phyloP scores from a whole-genome alignment of 1,140 invertebrate genomes.

The Drosophila cardini region DNA sequence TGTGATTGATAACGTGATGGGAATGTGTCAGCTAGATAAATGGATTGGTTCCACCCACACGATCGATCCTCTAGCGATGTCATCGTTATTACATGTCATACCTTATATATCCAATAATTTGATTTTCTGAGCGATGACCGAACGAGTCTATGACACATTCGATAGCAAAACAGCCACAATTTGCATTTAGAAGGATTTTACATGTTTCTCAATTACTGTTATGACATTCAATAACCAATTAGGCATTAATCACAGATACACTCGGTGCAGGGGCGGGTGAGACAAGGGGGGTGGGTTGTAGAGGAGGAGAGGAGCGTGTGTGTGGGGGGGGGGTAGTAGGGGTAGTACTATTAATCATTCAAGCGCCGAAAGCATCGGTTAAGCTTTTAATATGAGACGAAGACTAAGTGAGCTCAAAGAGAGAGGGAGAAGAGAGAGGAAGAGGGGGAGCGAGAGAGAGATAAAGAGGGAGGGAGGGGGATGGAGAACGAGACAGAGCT shows the following conservation, averaged over 20 bases:
- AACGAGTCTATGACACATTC: conserved; percentile 52
- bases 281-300: conserved; percentile 1
- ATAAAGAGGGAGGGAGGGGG: conserved; percentile 2
- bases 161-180: conserved; percentile 14
- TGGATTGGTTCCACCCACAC: conserved; percentile 2
- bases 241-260: conserved; percentile 72
- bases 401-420: conserved; percentile 2
- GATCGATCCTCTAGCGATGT: conserved; percentile 1
- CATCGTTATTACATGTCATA: conserved; percentile 24
- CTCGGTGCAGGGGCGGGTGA: conserved; percentile 30
- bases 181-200: conserved; percentile 75
- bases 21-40: conserved; percentile 12
- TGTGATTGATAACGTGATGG: conserved; percentile 15
- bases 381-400: conserved; percentile 65
- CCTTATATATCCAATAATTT: conserved; percentile 8
- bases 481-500: neutral
- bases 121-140: conserved; percentile 39
- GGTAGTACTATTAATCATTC: conserved; percentile 34
- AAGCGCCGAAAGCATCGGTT: conserved; percentile 55
- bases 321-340: neutral
- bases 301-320: neutral
- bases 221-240: conserved; percentile 81
- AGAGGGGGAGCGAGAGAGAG: neutral
- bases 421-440: neutral
- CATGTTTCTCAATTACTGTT: conserved; percentile 67